Conservation (phyloP, 2,888 invertebrate species). For the Heteropelma amictum region DNA sequence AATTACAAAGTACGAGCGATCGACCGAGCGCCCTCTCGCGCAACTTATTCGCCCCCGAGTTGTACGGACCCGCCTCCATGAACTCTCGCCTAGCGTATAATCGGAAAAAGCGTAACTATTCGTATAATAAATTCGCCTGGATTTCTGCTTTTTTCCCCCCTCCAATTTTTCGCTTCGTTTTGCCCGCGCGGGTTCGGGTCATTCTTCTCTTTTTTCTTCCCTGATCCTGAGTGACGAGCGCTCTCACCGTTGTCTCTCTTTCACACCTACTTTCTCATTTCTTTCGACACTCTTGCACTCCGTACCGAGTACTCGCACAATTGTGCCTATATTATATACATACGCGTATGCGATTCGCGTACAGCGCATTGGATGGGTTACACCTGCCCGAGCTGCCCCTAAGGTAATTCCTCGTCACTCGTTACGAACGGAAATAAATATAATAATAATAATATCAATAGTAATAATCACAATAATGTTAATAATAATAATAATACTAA, state of each 20-base stretch:
- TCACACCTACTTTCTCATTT: neutral
- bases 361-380: slow-evolving; percentile 73
- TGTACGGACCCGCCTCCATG: slow-evolving; percentile 37
- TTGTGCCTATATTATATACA: slow-evolving; percentile 69
- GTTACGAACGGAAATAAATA: slow-evolving; percentile 61
- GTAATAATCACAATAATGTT: slow-evolving; percentile 1
- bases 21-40: slow-evolving; percentile 1
- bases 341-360: slow-evolving; percentile 71
- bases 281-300: slow-evolving; percentile 21
- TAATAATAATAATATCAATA: slow-evolving; percentile 27
- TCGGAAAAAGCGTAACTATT: slow-evolving; percentile 53
- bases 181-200: slow-evolving; percentile 22
- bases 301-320: slow-evolving; percentile 65
- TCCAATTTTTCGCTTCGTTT: no score
- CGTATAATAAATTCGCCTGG: slow-evolving; percentile 40
- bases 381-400: slow-evolving; percentile 77
- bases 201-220: neutral
- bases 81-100: slow-evolving; percentile 47
- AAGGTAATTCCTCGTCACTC: slow-evolving; percentile 66
- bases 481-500: slow-evolving; percentile 16
- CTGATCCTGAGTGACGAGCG: slow-evolving; percentile 4
- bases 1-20: slow-evolving; percentile 21
- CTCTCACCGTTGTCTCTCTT: neutral
- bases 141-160: slow-evolving; percentile 3
- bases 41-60: slow-evolving; percentile 46